Conservation (phyloP, 2,113 vertebrate genomes). For the Caracal caracal region DNA sequence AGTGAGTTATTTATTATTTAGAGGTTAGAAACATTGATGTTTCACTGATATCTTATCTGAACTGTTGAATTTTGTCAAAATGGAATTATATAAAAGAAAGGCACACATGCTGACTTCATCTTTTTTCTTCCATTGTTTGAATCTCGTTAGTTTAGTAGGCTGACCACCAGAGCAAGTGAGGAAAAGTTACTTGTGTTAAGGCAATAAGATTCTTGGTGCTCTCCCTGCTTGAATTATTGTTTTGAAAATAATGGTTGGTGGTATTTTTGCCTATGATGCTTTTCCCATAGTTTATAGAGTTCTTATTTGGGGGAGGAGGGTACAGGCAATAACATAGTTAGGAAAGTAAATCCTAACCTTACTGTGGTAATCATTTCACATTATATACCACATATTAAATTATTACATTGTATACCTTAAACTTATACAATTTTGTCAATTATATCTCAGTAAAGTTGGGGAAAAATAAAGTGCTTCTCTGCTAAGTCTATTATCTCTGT, state of each 20-base stretch:
- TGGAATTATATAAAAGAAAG: not conserved
- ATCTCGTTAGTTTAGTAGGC: not conserved
- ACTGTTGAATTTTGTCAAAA: not conserved
- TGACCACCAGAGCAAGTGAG: not conserved
- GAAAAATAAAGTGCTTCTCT: not conserved
- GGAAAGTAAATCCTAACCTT: not conserved
- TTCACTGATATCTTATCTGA: not conserved
- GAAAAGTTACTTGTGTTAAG: not conserved
- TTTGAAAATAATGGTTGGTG: not conserved
- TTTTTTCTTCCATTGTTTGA: not conserved
- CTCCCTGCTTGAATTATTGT: not conserved
- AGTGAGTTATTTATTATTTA: not conserved
- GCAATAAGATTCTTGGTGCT: not conserved
- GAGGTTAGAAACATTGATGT: not conserved
- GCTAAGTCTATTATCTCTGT: not conserved
- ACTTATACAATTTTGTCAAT: not conserved
- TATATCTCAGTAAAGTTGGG: not conserved
- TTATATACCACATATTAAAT: not conserved
- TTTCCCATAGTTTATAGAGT: not conserved
- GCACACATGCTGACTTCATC: not conserved
- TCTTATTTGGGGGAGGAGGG: not conserved
- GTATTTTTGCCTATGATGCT: not conserved
- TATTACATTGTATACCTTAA: not conserved
- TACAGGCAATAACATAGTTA: not conserved
- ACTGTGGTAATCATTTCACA: not conserved